Evolutionary conservation across 2,888 invertebrate genomes (phyloP), one percentile per base, ranked within the genome.

Genomic region (Malthinus seriepunctatus): DNA sequence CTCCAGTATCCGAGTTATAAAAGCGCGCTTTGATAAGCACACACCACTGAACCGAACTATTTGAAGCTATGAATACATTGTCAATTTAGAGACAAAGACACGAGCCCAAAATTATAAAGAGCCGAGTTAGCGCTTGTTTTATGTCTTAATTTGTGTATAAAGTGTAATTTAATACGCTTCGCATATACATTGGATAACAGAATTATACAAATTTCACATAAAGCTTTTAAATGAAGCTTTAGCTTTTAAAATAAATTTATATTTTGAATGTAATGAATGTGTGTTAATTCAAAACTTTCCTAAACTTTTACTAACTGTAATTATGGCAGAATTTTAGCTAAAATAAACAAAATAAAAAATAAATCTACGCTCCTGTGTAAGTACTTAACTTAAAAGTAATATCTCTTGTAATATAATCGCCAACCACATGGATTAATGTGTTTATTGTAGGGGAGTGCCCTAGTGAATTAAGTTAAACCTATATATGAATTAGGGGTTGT

Each of bases 401-500:
- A 61, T 51, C 61, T 52, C 57, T 54, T 54, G 61, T 53, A 57
- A 57, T 61, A 54, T 57, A 53, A 61, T 61, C 39, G 62, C 45
- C 51, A 62, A 53, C 56, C 56, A 49, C 59, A 57, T 63, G 58
- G 56, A 59, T 62, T 63, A 59, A 63, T 63, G 64, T 63, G 63
- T 67, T 67, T 67, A 67, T 67, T 63, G 67, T 60, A 64, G 67
- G 66, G 66, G 67, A 64, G 64, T 62, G 62, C 67, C 65, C 65
- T 60, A 8, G 56, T 60, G 58, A 66, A 69, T 73, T 71, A 71
- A 69, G 70, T 71, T 69, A 72, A 73, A 72, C 69, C 71, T 70
- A 67, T 69, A 68, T 73, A 70, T 71, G 68, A 69, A 73, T 73
- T 71, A 69, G 71, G n/a, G 71, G 73, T 68, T 70, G 73, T 73